Evolutionary conservation across 2,797 vertebrate genomes (phyloP).

Genomic region (Pagetopsis macropterus): DNA sequence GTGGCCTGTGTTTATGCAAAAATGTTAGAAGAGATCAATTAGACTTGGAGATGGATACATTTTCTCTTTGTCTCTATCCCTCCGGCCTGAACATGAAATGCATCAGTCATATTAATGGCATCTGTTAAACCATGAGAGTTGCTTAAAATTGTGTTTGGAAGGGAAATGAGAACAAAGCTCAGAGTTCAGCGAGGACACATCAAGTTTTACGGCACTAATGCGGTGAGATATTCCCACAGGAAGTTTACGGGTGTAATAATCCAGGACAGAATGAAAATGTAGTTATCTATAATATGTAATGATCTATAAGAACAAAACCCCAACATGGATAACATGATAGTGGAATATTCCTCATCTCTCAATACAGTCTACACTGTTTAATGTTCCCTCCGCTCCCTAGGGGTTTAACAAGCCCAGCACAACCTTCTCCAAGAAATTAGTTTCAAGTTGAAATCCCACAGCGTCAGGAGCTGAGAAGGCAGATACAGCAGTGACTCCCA

Average conservation of each 20-base stretch:
- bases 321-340: conserved; percentile 33
- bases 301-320: background rate
- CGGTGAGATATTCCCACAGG: conserved; percentile 15
- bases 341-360: conserved; percentile 44
- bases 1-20: conserved; percentile 58
- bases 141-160: conserved; percentile 36
- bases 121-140: conserved; percentile 31
- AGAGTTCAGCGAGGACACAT: conserved; percentile 33
- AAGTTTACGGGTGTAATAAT: background rate
- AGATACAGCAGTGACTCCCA: no score
- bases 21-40: conserved; percentile 55
- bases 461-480: background rate
- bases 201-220: conserved; percentile 6
- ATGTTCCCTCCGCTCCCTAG: conserved; percentile 7
- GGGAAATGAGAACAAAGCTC: conserved; percentile 42
- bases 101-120: conserved; percentile 46
- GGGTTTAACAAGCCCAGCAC: conserved; percentile 46
- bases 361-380: conserved; percentile 38
- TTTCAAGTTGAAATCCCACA: conserved; percentile 14
- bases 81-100: conserved; percentile 39
- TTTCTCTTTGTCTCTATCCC: background rate
- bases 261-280: background rate
- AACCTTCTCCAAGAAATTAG: conserved; percentile 22
- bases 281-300: no score
- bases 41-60: conserved; percentile 34